A percentile compares a stretch with the other conserved stretches of the same genome.
Evolutionary conservation across 2,888 invertebrate species (phyloP).

Genomic region (Crocallis elinguaria): DNA sequence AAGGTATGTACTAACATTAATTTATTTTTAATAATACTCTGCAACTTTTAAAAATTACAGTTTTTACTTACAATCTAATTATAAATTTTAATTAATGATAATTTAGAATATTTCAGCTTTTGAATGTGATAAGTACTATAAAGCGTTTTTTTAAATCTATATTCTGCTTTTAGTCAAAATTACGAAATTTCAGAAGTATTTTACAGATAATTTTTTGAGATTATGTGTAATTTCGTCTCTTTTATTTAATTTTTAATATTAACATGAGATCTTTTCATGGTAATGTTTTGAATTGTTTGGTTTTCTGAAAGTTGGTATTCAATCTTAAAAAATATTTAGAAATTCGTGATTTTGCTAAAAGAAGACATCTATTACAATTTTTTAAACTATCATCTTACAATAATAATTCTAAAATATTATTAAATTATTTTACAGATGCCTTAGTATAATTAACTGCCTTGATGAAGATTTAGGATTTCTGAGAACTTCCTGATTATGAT

Average conservation of each 20-base stretch:
- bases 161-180: slow-evolving; percentile 33
- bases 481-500: slow-evolving; percentile 6
- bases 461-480: slow-evolving; percentile 10
- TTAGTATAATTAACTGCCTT: slow-evolving; percentile 4
- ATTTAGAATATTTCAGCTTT: slow-evolving; percentile 77
- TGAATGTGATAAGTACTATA: slow-evolving; percentile 67
- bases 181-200: background rate
- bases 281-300: no score
- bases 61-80: slow-evolving; percentile 31
- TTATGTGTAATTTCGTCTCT: no score
- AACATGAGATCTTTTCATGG: no score
- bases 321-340: background rate
- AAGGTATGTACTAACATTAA: background rate
- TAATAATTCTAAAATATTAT: no score
- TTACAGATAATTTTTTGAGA: no score
- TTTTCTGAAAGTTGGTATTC: background rate
- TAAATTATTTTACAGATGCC: background rate
- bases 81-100: slow-evolving; percentile 55
- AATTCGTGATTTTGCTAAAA: slow-evolving; percentile 10
- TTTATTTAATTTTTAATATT: no score
- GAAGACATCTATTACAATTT: background rate
- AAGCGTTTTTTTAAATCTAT: slow-evolving; percentile 63
- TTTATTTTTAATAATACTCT: background rate
- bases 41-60: slow-evolving; percentile 1
- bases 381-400: background rate